Base-by-base conservation (phyloP, 2,888 invertebrate genomes). In the Ectemnius cavifrons region DNA sequence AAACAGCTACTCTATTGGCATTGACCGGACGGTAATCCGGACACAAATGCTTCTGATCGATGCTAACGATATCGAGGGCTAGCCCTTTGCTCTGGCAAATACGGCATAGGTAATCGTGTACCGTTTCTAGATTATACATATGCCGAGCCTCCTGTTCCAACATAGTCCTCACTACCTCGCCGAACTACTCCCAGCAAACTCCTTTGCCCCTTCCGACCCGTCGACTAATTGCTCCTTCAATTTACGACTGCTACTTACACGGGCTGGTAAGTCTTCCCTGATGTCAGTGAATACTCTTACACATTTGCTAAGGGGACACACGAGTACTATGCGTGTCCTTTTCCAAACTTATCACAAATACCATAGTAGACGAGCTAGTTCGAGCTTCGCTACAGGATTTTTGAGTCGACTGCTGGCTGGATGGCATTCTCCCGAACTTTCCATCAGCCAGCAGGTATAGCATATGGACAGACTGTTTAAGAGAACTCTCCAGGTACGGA, bases 51-150 rank as follows among this genome's bases (percentile, higher is more conserved):
- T 68, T 11, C 16, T 23, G 74, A 62, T 75, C 75, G 75, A 75
- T 75, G 63, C 65, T 73, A 75, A 75, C 27, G 75, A 69, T 68
- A 75, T 75, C 68, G 73, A 49, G 49, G 73, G 52, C 46, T 57
- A 23, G 23, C 3, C 23, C 47, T 57, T 73, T 66, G 73, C 3
- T 14, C 64, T 65, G 6, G 68, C 65, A 49, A 65, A 58, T 62
- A 37, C 45, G 47, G 60, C 23, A 56, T 52, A 14, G 16, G n/a
- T 46, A 73, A 63, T 64, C 52, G 52, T 14, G 67, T 66, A 56
- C 58, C 58, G n/a, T 65, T 52, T 62, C 66, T 75, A 74, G 69
- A 75, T 75, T 66, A 74, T 65, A 68, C 63, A 74, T 65, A 68
- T 75, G 47, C 56, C 74, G 66, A 63, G 62, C 69, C 62, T 66